Percentiles rank a stretch among this genome's conserved stretches.
Conservation (phyloP, 2,888 invertebrate genomes). For the Xestia sexstrigata region DNA sequence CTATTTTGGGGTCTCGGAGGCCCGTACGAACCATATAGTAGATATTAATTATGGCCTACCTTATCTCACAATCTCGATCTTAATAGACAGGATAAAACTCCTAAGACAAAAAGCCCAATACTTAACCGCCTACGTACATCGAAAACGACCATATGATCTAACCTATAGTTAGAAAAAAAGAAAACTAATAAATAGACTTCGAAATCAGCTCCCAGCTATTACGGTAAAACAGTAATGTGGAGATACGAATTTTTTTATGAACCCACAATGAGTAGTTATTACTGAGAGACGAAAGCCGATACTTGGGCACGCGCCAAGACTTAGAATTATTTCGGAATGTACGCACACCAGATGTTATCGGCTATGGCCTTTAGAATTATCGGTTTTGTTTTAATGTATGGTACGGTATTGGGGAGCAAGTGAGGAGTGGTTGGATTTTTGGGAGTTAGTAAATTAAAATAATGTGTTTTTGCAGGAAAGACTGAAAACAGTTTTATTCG, state of each 20-base stretch:
- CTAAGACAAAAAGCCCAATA: constrained; percentile 49
- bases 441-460: neutral
- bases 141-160: constrained; percentile 66
- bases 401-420: constrained; percentile 37
- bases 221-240: constrained; percentile 67
- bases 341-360: constrained; percentile 67
- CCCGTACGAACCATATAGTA: neutral
- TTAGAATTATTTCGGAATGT: constrained; percentile 67
- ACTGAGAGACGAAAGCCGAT: constrained; percentile 67
- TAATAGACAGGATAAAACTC: constrained; percentile 49
- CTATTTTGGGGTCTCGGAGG: neutral
- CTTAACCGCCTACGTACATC: constrained; percentile 61
- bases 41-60: constrained; percentile 5
- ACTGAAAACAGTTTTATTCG: neutral
- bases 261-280: constrained; percentile 67
- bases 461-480: neutral
- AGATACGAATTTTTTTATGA: constrained; percentile 70
- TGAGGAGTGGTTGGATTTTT: constrained; percentile 10
- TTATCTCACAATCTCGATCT: constrained; percentile 46
- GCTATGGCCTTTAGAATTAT: constrained; percentile 51
- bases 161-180: constrained; percentile 66
- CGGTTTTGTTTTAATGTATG: constrained; percentile 50
- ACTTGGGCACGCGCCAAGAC: constrained; percentile 65
- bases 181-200: constrained; percentile 68
- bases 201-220: constrained; percentile 71